Evolutionary conservation across 2,797 vertebrate genomes (phyloP), one percentile per base, ranked within the genome.

Genomic region (Tarsius wallacei): DNA sequence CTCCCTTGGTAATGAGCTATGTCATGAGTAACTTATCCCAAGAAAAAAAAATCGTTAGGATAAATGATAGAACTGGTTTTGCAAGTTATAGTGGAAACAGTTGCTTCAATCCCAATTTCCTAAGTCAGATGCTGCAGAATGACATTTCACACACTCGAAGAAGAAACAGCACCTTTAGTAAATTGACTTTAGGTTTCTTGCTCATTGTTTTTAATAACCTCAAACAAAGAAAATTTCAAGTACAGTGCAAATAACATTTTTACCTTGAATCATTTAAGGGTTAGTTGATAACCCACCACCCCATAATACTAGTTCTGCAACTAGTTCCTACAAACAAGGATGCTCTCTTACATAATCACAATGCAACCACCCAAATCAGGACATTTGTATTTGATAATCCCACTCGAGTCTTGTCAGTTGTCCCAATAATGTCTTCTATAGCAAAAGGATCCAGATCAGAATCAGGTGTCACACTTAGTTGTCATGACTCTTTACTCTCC

Each of bases 181-280:
- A 94, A 89, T 57, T 96, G 83, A 61, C 57, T 49, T 91, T 63
- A 86, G 47, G 1, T 61, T 93, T 94, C 66, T 91, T 74, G 13
- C 11, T 88, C 7, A 74, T 96, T 90, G 19, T 88, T 76, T 94
- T 91, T 68, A 93, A 94, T 73, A 93, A 74, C 24, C 33, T 91
- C 57, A 88, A 77, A 74, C 17, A 87, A 6, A 88, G 51, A 95
- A 93, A 95, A 77, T 82, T 84, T 33, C 31, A 71, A 78, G n/a
- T 93, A 70, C 5, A 14, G 21, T 70, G 87, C 5, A 90, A 93
- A 61, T 94, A 66, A 85, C 2, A 21, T 86, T 64, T 81, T 86
- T 59, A 59, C 53, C 36, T 13, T 53, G 28, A 86, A 77, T 11
- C 17, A 73, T n/a, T 88, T 85, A 94, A 95, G 19, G 76, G 24